Percentiles rank a stretch among this genome's conserved stretches.
phyloP scores from a whole-genome alignment of 2,797 vertebrate species.

The Gastrophryne carolinensis region DNA sequence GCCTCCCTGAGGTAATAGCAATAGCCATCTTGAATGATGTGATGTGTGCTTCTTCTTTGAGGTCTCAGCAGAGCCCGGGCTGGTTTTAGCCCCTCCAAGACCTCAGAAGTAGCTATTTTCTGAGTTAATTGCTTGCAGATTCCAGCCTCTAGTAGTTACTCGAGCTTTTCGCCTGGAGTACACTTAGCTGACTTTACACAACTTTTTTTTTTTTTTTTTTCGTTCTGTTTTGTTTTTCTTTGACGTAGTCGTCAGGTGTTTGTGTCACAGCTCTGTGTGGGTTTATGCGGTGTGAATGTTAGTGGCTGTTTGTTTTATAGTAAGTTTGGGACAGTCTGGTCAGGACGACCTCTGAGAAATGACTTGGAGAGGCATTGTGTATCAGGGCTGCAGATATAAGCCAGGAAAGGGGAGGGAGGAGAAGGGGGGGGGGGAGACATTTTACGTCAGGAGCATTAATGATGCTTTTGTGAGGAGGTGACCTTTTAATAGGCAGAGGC shows the following conservation, averaged over 20 bases:
- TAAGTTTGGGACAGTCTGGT: not conserved
- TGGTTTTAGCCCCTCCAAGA: not conserved
- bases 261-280: not conserved
- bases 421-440: not conserved
- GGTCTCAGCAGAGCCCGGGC: not conserved
- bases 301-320: not conserved
- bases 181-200: not conserved
- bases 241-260: not conserved
- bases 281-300: not conserved
- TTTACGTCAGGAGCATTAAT: slow-evolving; percentile 13
- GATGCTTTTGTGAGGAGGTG: slow-evolving; percentile 16
- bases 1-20: slow-evolving; percentile 53
- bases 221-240: too few relatives aligned
- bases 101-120: not conserved
- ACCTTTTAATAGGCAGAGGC: slow-evolving; percentile 17
- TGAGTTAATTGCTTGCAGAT: not conserved
- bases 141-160: not conserved
- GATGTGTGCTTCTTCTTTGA: slow-evolving; percentile 33
- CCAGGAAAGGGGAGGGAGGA: not conserved
- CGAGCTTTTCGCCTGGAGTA: not conserved
- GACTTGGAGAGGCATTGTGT: not conserved
- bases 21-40: slow-evolving; percentile 49
- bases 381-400: slow-evolving; percentile 1
- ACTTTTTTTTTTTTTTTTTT: not conserved
- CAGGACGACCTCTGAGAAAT: slow-evolving; percentile 17